Base-by-base conservation (phyloP, 2,113 vertebrate species). In the Axis porcinus region DNA sequence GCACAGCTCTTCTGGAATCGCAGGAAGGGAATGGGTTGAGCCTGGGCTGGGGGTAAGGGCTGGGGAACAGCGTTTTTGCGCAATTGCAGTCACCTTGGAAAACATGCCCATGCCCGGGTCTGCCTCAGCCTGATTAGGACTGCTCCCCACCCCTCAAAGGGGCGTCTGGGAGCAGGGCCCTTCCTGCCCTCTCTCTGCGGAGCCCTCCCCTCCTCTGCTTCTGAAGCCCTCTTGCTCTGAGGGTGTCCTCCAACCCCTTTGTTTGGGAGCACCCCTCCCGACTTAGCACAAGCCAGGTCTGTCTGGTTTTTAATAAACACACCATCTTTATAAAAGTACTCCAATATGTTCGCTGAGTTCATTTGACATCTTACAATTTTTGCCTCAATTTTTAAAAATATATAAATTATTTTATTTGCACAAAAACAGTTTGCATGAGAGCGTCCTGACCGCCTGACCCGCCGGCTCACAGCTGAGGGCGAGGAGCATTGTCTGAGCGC, bases 401-500 rank as follows among this genome's bases (percentile, higher is more conserved):
- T 25, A 10, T 64, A 27, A 28, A 28, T 55, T 45, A 74, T 52
- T 64, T 84, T 45, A 79, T 33, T 74, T 58, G 9, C 36, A 4
- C 7, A 33, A 30, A 36, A 55, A 30, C 19, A 5, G 5, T 15
- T 25, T 5, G 25, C 67, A 82, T 27, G 52, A 60, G 50, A 54
- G 36, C 3, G 3, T 25, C 21, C 2, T 9, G 2, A 50, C 11
- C 27, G 17, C 9, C 33, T n/a, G 12, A 1, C 4, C 47, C 8
- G 2, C 23, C 6, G 7, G 45, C 36, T 52, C 36, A 4, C 1
- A 57, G 33, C 57, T 8, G 8, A 70, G 30, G 36, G 36, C 3
- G 0, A 55, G 6, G 33, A 36, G 5, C 17, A 0, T 28, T 2
- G 1, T 45, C 30, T 0, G 0, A 43, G 70, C n/a, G 1, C n/a